Conservation (phyloP, 2,888 invertebrate genomes). For the Rosalia funebris region DNA sequence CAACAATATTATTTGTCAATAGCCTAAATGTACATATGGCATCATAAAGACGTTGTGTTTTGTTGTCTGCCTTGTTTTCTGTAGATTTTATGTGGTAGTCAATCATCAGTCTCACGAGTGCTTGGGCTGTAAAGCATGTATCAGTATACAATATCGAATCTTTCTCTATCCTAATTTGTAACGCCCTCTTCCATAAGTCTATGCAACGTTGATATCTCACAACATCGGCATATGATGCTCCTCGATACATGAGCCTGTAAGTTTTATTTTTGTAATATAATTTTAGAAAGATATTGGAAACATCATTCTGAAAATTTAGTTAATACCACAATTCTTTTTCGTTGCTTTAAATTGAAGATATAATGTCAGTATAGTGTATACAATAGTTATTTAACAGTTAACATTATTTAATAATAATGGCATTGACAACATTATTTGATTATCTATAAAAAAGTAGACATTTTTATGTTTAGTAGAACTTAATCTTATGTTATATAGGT, state of each 20-base stretch:
- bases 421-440: too few relatives aligned
- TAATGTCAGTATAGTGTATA: too few relatives aligned
- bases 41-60: slow-evolving; percentile 74
- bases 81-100: slow-evolving; percentile 73
- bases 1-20: slow-evolving; percentile 72
- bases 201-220: slow-evolving; percentile 84
- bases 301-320: too few relatives aligned
- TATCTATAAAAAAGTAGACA: too few relatives aligned
- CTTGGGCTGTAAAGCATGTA: slow-evolving; percentile 87
- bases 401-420: too few relatives aligned
- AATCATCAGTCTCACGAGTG: slow-evolving; percentile 84
- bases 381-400: too few relatives aligned
- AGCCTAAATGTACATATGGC: slow-evolving; percentile 76
- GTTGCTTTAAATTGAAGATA: too few relatives aligned
- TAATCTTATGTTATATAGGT: too few relatives aligned
- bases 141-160: slow-evolving; percentile 82
- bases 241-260: slow-evolving; percentile 66
- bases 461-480: too few relatives aligned
- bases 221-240: slow-evolving; percentile 79
- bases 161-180: slow-evolving; percentile 81
- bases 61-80: slow-evolving; percentile 65
- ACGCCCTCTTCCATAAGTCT: slow-evolving; percentile 86
- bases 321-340: too few relatives aligned
- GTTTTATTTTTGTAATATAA: not conserved
- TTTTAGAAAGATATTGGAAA: slow-evolving; percentile 3